These are phyloP conservation scores for Armadillidium nasatum DNA, from an alignment of 1,140 invertebrate species.

Conservation along the genomic window DNA sequence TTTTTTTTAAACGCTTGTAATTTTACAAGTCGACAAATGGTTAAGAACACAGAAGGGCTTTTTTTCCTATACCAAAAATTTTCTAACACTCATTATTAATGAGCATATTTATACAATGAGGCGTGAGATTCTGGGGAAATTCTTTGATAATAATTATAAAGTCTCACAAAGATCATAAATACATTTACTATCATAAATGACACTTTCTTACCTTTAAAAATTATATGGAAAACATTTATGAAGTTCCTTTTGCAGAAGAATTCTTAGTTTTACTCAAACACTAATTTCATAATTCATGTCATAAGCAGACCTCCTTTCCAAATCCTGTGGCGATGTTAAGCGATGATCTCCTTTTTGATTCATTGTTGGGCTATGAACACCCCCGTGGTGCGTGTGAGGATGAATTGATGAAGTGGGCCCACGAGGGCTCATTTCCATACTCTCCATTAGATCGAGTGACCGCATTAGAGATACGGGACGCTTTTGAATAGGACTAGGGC, in stretches of 20 bases:
- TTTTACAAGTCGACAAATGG: no score
- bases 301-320: not conserved
- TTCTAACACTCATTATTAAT: not conserved
- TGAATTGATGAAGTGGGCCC: not conserved
- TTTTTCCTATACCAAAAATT: no score
- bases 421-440: not conserved
- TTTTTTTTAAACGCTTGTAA: no score
- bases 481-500: constrained; percentile 48
- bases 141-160: not conserved
- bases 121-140: not conserved
- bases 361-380: not conserved
- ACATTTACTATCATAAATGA: no score
- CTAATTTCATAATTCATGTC: not conserved
- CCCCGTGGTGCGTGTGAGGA: not conserved
- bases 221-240: not conserved
- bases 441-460: constrained; percentile 61
- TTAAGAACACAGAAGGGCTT: no score
- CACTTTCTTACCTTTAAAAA: no score
- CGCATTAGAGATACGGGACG: constrained; percentile 88
- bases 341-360: constrained; percentile 2
- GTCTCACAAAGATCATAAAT: no score
- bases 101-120: not conserved
- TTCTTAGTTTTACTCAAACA: constrained; percentile 11
- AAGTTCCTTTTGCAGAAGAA: not conserved
- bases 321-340: not conserved